Percentiles rank a stretch among this genome's conserved stretches.
Evolutionary conservation across 23 tunicate species (phyloP).

Genomic region (Ciona savignyi): DNA sequence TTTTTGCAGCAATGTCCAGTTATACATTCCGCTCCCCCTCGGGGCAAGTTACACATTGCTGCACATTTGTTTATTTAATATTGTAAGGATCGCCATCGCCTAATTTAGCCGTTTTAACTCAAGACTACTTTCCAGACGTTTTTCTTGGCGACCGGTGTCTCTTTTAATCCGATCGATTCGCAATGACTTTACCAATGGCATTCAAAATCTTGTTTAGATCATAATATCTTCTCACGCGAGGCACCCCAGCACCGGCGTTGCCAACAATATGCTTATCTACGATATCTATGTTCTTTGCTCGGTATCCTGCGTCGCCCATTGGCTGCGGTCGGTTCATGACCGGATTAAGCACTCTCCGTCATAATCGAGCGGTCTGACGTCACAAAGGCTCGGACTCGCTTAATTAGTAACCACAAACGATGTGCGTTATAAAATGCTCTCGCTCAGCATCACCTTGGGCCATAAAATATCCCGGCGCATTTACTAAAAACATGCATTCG

Average conservation of each 20-base stretch:
- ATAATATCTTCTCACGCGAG: slow-evolving; percentile 1
- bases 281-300: not conserved
- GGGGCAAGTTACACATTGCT: not conserved
- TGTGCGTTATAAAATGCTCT: not conserved
- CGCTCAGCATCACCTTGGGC: not conserved
- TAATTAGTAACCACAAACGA: not conserved
- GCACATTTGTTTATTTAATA: not conserved
- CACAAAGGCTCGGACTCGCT: not conserved
- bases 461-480: too few species aligned
- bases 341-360: not conserved
- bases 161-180: slow-evolving; percentile 1
- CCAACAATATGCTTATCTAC: not conserved
- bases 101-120: not conserved
- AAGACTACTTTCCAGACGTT: too few species aligned
- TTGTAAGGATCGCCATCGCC: not conserved
- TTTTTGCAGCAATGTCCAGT: too few species aligned
- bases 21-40: not conserved
- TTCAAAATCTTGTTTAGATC: not conserved
- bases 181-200: not conserved
- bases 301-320: not conserved
- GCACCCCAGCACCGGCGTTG: not conserved
- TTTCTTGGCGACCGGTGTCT: not conserved
- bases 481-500: too few species aligned
- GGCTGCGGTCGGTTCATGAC: slow-evolving; percentile 1
- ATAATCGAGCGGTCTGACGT: not conserved